Evolutionary conservation across 2,113 vertebrate species (phyloP), one percentile per base, ranked within the genome.

Genomic region (Ochotona princeps): DNA sequence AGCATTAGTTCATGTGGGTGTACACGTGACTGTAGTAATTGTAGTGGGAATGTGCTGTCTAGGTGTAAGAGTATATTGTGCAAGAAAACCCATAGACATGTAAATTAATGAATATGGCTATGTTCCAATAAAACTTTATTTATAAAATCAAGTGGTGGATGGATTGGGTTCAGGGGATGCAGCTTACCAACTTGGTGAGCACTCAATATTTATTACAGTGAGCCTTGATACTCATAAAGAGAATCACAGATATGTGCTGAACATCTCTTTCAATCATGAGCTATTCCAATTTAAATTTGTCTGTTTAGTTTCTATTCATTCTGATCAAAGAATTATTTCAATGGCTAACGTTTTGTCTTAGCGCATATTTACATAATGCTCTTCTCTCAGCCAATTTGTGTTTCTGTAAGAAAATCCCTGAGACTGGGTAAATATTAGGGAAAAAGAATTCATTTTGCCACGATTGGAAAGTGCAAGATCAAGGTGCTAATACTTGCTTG

Each of bases 81-180:
- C 44, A 57, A 72, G 38, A 83, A 38, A 44, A 66, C 18, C 4
- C 13, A 86, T 5, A 81, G 35, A 70, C 12, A 57, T 5, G 4
- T 85, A 63, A 76, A 74, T 93, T 7, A 88, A 83, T 65, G 35
- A 75, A 2, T 10, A 0, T 21, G 25, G 2, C 26, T 79, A 14
- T 81, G 30, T 83, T 83, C 47, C 73, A 78, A 38, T 44, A 90
- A 81, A 84, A 38, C 21, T 65, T 84, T 89, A 83, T 60, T 83
- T 90, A 38, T 2, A 83, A 66, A 93, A 75, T n/a, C 35, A 79
- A 9, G 6, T 28, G 26, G 17, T 32, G 17, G 11, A 49, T 80
- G 7, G 18, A 47, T 74, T 75, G 74, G 23, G n/a, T 11, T 44
- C 21, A 35, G 14, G 25, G 25, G 23, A 23, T 67, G 1, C 67